Conservation (phyloP, 2,888 invertebrate genomes). For the Tipula unca region DNA sequence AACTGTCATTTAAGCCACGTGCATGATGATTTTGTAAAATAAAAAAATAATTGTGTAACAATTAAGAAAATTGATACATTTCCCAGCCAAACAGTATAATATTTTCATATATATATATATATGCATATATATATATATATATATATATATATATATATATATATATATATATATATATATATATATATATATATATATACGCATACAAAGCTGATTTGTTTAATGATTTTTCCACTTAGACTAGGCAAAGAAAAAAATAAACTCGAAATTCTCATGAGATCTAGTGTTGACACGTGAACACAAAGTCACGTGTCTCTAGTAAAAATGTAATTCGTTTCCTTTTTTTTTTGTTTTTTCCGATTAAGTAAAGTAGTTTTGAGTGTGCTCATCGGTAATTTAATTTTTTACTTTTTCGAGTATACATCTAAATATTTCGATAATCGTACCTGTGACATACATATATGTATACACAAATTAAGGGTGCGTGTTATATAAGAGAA, state of each 20-base stretch:
- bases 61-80: constrained; percentile 8
- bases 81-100: not conserved
- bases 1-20: not conserved
- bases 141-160: no score
- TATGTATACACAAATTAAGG: not conserved
- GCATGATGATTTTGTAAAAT: not conserved
- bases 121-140: no score
- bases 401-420: not conserved
- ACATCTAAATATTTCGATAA: not conserved
- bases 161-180: no score
- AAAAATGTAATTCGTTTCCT: not conserved
- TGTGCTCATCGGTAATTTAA: not conserved
- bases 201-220: not conserved
- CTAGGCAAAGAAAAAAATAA: not conserved
- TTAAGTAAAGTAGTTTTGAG: constrained; percentile 8
- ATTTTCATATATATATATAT: not conserved
- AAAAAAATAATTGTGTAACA: not conserved
- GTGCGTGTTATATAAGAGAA: not conserved
- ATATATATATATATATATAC: not conserved
- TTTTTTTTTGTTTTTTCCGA: not conserved
- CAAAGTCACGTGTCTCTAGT: constrained; percentile 3
- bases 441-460: not conserved
- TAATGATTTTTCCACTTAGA: not conserved
- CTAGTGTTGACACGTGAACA: constrained; percentile 19
- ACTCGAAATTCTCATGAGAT: not conserved